These are phyloP conservation scores for Rhabditophanes sp. DNA, from an alignment of 2,888 invertebrate genomes.

Conservation along the genomic window DNA sequence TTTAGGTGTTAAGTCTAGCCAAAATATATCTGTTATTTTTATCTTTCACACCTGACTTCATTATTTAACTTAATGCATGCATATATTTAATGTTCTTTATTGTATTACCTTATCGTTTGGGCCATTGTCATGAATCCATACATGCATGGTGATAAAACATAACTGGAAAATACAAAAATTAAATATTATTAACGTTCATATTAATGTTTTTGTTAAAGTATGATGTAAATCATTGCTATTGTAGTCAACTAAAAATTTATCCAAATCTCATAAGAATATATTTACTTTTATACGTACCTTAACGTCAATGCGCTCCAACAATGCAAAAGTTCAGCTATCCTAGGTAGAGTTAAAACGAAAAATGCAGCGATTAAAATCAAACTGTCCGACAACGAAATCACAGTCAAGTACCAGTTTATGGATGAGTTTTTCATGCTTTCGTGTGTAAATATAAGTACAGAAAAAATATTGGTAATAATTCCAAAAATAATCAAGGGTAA, in stretches of 20 bases:
- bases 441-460: constrained; percentile 33
- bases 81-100: too few relatives aligned
- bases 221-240: constrained; percentile 1
- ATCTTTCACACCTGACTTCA: not conserved
- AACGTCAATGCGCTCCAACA: constrained; percentile 26
- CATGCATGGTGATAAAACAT: constrained; percentile 27
- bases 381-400: constrained; percentile 30
- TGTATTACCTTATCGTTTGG: constrained; percentile 29
- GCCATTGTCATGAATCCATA: constrained; percentile 35
- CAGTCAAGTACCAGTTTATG: constrained; percentile 37
- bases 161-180: constrained; percentile 19
- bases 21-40: constrained; percentile 1
- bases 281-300: constrained; percentile 15
- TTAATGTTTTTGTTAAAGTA: not conserved
- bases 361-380: constrained; percentile 32
- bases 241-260: not conserved
- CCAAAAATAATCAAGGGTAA: constrained; percentile 25
- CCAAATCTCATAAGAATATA: not conserved
- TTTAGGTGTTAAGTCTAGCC: constrained; percentile 2
- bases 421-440: constrained; percentile 26
- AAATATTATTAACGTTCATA: not conserved
- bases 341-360: constrained; percentile 32
- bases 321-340: constrained; percentile 27
- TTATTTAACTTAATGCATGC: too few relatives aligned
- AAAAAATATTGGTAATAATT: constrained; percentile 26